Conservation (phyloP, 2,888 invertebrate genomes). For the Galerucella pusilla region DNA sequence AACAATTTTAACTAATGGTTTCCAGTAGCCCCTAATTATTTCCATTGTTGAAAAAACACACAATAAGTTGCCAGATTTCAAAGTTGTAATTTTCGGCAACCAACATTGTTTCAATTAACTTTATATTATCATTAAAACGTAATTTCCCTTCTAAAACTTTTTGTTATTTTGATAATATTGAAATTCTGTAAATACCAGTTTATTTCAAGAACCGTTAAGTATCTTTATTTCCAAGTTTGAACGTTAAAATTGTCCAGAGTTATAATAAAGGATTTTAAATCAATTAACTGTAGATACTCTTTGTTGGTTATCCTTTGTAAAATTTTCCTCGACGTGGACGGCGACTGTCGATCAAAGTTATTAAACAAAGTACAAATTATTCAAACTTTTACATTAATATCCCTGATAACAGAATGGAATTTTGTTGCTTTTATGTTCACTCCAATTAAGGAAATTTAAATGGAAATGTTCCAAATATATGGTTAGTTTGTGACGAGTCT, state of each 20-base stretch:
- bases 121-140: too few species aligned
- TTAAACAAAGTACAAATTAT: slow-evolving; percentile 2
- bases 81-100: too few species aligned
- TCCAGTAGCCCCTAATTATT: too few species aligned
- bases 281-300: background rate
- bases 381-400: slow-evolving; percentile 1
- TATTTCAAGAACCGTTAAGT: background rate
- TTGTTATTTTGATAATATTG: background rate
- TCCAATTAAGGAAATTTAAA: background rate
- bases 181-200: background rate
- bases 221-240: background rate
- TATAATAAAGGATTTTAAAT: background rate
- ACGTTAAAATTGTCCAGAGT: background rate
- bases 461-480: background rate
- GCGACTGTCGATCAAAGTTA: background rate
- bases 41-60: too few species aligned
- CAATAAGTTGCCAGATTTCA: too few species aligned
- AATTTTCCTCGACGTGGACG: background rate
- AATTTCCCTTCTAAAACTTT: too few species aligned
- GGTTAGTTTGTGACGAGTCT: background rate
- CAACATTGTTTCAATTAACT: too few species aligned
- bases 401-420: background rate
- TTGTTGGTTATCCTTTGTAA: slow-evolving; percentile 1
- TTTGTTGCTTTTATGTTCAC: background rate
- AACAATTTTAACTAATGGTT: too few species aligned